Evolutionary conservation across 2,797 vertebrate species (phyloP).

Genomic region (Characodon lateralis): DNA sequence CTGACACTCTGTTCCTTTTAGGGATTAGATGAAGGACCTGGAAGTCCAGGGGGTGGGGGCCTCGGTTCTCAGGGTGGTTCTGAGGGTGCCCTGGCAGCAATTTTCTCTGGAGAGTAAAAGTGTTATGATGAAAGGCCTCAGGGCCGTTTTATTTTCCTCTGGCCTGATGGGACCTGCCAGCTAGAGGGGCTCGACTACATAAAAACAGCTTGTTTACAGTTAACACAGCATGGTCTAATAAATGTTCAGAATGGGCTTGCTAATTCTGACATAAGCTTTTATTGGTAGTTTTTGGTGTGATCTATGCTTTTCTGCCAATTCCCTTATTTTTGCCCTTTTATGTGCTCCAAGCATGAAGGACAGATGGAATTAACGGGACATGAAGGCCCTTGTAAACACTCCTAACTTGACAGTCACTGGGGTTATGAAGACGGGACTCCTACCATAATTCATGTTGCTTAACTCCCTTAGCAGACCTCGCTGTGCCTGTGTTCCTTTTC

Average conservation of each 20-base stretch:
- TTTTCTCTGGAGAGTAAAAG: slow-evolving; percentile 39
- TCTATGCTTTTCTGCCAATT: slow-evolving; percentile 7
- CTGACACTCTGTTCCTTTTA: slow-evolving; percentile 17
- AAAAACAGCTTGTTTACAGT: slow-evolving; percentile 72
- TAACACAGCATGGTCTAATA: slow-evolving; percentile 12
- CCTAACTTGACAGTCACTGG: slow-evolving; percentile 32
- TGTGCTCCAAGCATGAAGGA: slow-evolving; percentile 7
- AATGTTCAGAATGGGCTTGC: slow-evolving; percentile 26
- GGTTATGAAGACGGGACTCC: slow-evolving; percentile 31
- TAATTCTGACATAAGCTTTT: slow-evolving; percentile 39
- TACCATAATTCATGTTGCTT: slow-evolving; percentile 36
- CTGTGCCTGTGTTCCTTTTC: slow-evolving; percentile 33
- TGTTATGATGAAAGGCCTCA: slow-evolving; percentile 55
- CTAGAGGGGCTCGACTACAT: slow-evolving; percentile 41
- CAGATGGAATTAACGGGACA: slow-evolving; percentile 26
- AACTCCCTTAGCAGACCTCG: slow-evolving; percentile 40
- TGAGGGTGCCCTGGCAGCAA: slow-evolving; percentile 67
- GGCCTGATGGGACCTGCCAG: slow-evolving; percentile 62
- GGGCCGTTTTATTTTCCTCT: slow-evolving; percentile 57
- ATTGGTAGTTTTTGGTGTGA: slow-evolving; percentile 21
- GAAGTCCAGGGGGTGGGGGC: slow-evolving; percentile 37
- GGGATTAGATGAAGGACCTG: slow-evolving; percentile 54
- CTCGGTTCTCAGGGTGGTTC: slow-evolving; percentile 50
- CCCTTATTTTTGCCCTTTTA: slow-evolving; percentile 24
- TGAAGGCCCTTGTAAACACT: slow-evolving; percentile 43